A percentile compares a stretch with the other conserved stretches of the same genome.
Conservation (phyloP, 1,140 invertebrate genomes). For the Adelges cooleyi region DNA sequence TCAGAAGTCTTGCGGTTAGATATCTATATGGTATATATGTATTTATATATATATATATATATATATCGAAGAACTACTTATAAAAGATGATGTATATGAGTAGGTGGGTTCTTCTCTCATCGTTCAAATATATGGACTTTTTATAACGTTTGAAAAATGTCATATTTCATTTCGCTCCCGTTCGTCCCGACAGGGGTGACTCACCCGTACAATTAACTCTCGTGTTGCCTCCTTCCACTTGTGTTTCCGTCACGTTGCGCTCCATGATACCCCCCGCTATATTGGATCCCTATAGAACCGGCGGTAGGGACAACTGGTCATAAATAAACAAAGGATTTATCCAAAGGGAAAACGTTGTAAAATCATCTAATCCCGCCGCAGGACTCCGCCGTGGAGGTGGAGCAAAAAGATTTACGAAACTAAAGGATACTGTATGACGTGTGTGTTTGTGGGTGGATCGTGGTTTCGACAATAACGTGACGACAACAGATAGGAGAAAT, state of each 20-base stretch:
- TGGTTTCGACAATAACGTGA: no score
- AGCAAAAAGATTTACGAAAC: not conserved
- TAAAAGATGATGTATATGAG: slow-evolving; percentile 22
- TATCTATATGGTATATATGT: no score
- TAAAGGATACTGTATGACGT: no score
- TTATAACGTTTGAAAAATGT: slow-evolving; percentile 15
- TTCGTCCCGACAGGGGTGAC: not conserved
- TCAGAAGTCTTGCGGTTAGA: slow-evolving; percentile 18
- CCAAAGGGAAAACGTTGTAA: slow-evolving; percentile 16
- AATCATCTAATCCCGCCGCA: slow-evolving; percentile 19
- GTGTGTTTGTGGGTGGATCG: no score
- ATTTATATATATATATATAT: no score
- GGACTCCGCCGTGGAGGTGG: not conserved
- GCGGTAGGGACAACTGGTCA: slow-evolving; percentile 6
- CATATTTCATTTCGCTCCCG: slow-evolving; percentile 17
- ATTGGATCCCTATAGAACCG: not conserved
- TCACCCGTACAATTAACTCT: slow-evolving; percentile 22
- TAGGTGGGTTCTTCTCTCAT: not conserved
- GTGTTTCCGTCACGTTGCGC: not conserved
- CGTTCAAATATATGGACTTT: slow-evolving; percentile 9
- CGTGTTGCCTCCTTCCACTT: not conserved
- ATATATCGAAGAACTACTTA: slow-evolving; percentile 16
- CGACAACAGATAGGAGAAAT: no score
- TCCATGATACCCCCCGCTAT: not conserved
- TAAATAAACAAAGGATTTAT: slow-evolving; percentile 28